Base-by-base conservation (phyloP, 2,888 invertebrate species). In the Anaspis maculata region DNA sequence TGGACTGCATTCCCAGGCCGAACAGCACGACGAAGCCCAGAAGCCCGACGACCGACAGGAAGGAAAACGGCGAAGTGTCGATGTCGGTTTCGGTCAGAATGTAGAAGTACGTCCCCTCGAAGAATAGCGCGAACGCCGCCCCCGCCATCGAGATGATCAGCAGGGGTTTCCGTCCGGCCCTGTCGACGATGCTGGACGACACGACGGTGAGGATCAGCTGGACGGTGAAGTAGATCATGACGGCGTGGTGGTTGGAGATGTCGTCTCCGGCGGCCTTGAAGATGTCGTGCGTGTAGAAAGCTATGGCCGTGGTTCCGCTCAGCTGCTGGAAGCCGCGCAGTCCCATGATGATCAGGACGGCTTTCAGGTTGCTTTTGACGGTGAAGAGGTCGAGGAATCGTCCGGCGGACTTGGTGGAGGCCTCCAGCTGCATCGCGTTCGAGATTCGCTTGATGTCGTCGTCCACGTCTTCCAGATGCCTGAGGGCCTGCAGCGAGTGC, bases 281-380 rank as follows among this genome's bases (percentile, higher is more conserved):
- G n/a, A 69, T 59, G 1, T 65, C 64, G 39, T 76, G 73, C 1
- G 74, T 70, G 48, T 76, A 76, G 2, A 75, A 73, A 0, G 76
- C 69, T 2, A 77, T 69, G 1, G 75, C 74, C 22, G 74, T 74
- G 37, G 74, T 73, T 2, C 77, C 77, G 44, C 73, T 73, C 14
- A 77, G 46, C 37, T 64, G 62, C 34, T 75, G 74, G 19, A 72
- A 65, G 1, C 68, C 56, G 56, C 72, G 66, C 3, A 83, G 62
- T 5, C 74, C 71, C 25, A 77, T 56, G 73, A 3, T 71, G 30
- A 83, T 73, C 48, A 72, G 66, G 48, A 82, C 64, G 2, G 82
- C 81, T 59, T 74, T 74, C 41, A 74, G 70, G 51, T 76, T 76
- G 1, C 72, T 72, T 15, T 68, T 68, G 42, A 72, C 71, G 9